phyloP scores from a whole-genome alignment of 2,888 invertebrate species.

The Muschampia plurimacula region DNA sequence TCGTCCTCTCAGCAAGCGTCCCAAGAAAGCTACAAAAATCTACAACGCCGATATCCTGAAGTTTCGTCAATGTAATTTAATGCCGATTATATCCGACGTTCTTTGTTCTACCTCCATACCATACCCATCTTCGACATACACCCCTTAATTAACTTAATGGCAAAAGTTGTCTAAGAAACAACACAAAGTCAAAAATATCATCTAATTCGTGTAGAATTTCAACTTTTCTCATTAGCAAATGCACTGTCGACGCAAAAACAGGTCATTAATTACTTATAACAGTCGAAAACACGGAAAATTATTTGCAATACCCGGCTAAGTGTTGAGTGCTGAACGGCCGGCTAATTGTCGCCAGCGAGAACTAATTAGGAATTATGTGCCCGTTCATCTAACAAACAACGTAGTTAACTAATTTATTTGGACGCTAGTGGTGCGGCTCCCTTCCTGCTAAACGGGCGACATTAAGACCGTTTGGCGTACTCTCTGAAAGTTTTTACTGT shows the following conservation, averaged over 20 bases:
- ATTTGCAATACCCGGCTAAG: conserved; percentile 27
- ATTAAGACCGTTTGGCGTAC: conserved; percentile 24
- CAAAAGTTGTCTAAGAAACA: conserved; percentile 8
- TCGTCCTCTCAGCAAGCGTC: too few species aligned
- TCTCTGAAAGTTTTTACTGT: conserved; percentile 22
- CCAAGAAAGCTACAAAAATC: too few species aligned
- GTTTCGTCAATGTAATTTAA: background rate
- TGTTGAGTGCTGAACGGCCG: conserved; percentile 44
- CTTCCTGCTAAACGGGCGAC: conserved; percentile 41
- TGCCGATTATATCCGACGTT: background rate
- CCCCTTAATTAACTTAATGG: background rate
- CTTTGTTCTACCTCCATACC: background rate
- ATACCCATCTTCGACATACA: background rate
- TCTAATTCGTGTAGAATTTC: conserved; percentile 14
- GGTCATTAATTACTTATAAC: conserved; percentile 27
- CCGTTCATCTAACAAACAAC: conserved; percentile 51
- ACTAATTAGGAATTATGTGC: conserved; percentile 54
- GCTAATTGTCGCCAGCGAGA: conserved; percentile 52
- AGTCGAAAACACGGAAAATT: conserved; percentile 39
- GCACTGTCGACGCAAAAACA: conserved; percentile 29
- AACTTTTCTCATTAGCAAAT: conserved; percentile 38
- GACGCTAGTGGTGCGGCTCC: conserved; percentile 33
- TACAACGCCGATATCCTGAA: too few species aligned
- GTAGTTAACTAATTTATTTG: conserved; percentile 53
- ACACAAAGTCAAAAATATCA: conserved; percentile 10